Percentiles rank a stretch among this genome's conserved stretches.
These are phyloP conservation scores for Lagodon rhomboides DNA, from an alignment of 2,797 vertebrate genomes.

Conservation along the genomic window DNA sequence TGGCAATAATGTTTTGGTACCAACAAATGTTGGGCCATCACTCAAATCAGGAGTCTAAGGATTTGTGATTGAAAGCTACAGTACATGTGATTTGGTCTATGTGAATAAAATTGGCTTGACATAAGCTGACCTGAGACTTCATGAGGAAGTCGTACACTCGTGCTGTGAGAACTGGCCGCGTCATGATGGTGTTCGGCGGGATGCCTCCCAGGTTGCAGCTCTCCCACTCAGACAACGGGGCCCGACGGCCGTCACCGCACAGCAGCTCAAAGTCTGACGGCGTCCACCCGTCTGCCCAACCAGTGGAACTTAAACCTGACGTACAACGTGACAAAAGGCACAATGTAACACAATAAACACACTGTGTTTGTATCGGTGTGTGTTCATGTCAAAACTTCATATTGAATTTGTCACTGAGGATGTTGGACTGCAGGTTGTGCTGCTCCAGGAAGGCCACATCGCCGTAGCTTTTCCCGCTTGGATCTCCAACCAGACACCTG, in stretches of 20 bases:
- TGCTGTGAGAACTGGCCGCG: conserved; percentile 88
- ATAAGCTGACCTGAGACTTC: conserved; percentile 89
- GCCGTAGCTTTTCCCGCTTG: conserved; percentile 90
- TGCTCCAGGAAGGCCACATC: conserved; percentile 94
- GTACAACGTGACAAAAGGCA: background rate
- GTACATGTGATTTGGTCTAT: too few species aligned
- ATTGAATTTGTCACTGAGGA: conserved; percentile 83
- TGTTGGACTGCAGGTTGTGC: conserved; percentile 89
- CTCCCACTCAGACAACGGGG: conserved; percentile 88
- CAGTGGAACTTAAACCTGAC: conserved; percentile 86
- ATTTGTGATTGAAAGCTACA: too few species aligned
- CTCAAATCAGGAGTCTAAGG: too few species aligned
- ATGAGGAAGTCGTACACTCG: conserved; percentile 90
- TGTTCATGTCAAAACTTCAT: background rate
- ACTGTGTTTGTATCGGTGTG: background rate
- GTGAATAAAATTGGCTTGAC: background rate
- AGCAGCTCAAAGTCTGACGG: conserved; percentile 88
- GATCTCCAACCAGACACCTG: conserved; percentile 92
- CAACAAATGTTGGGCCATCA: too few species aligned
- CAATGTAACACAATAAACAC: background rate
- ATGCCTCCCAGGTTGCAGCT: conserved; percentile 89
- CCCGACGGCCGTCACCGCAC: conserved; percentile 85
- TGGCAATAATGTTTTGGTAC: background rate
- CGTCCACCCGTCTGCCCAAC: conserved; percentile 87
- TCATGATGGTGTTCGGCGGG: conserved; percentile 91